These are phyloP conservation scores for Papilio demoleus DNA, from an alignment of 2,888 invertebrate species.

Conservation along the genomic window DNA sequence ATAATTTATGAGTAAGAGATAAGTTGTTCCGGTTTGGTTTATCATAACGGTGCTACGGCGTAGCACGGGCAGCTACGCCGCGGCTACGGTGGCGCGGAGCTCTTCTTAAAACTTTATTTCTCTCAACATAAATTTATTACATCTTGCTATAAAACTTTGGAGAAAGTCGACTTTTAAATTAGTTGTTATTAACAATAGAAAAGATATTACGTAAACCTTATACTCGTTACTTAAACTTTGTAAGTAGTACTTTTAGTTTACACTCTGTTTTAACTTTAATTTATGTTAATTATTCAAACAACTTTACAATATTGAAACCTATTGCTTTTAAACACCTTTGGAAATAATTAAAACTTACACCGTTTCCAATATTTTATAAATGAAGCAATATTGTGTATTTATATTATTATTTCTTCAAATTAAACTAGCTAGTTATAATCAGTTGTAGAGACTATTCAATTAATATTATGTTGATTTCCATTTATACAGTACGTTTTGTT, in stretches of 20 bases:
- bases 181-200: slow-evolving; percentile 29
- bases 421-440: not conserved
- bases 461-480: not conserved
- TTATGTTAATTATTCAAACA: not conserved
- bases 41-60: slow-evolving; percentile 15
- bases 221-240: slow-evolving; percentile 1
- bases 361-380: too few species aligned
- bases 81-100: too few species aligned
- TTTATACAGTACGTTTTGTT: slow-evolving; percentile 18
- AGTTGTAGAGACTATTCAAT: not conserved
- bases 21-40: slow-evolving; percentile 51
- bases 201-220: slow-evolving; percentile 5
- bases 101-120: slow-evolving; percentile 33
- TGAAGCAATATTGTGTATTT: too few species aligned
- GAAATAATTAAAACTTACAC: too few species aligned
- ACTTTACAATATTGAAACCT: too few species aligned
- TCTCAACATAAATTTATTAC: slow-evolving; percentile 37
- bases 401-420: not conserved
- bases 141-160: slow-evolving; percentile 13
- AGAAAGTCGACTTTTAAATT: slow-evolving; percentile 20
- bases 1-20: slow-evolving; percentile 79
- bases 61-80: not conserved
- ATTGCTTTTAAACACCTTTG: too few species aligned
- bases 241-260: not conserved
- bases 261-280: not conserved